Evolutionary conservation across 2,888 invertebrate genomes (phyloP).

Genomic region (Dasypogon diadema): DNA sequence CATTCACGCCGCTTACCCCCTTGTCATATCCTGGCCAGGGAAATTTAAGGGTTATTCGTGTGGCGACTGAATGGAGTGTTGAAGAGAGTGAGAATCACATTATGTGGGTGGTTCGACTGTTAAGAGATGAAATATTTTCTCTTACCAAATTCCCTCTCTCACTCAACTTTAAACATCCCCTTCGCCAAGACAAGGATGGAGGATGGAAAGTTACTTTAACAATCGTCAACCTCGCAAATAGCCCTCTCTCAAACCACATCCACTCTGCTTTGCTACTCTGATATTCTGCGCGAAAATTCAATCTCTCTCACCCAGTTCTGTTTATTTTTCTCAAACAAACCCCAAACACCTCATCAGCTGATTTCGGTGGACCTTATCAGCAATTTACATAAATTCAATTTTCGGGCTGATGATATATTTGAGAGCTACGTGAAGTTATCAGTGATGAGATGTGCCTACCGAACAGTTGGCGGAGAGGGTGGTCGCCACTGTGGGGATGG

Average conservation of each 20-base stretch:
- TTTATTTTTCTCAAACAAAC: conserved; percentile 1
- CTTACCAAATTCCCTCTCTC: no score
- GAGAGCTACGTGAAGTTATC: conserved; percentile 46
- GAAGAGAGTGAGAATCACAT: conserved; percentile 14
- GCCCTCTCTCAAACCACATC: no score
- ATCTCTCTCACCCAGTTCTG: not conserved
- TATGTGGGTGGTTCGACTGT: not conserved
- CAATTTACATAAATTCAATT: conserved; percentile 53
- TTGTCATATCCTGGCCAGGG: no score
- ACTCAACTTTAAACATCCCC: not conserved
- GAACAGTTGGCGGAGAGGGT: not conserved
- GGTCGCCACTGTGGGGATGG: not conserved
- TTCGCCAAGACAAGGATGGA: no score
- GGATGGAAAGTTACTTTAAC: no score
- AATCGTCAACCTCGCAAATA: no score
- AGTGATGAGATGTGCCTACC: conserved; percentile 22
- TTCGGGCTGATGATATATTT: conserved; percentile 51
- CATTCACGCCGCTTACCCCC: not conserved
- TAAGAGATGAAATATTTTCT: not conserved
- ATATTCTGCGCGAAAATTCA: not conserved
- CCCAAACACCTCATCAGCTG: conserved; percentile 31
- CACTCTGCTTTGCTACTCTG: no score
- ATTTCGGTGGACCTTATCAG: conserved; percentile 46
- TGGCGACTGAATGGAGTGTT: conserved; percentile 4
- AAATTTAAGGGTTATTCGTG: conserved; percentile 13